Conservation (phyloP, 2,113 vertebrate species). For the Herpetotheres cachinnans region DNA sequence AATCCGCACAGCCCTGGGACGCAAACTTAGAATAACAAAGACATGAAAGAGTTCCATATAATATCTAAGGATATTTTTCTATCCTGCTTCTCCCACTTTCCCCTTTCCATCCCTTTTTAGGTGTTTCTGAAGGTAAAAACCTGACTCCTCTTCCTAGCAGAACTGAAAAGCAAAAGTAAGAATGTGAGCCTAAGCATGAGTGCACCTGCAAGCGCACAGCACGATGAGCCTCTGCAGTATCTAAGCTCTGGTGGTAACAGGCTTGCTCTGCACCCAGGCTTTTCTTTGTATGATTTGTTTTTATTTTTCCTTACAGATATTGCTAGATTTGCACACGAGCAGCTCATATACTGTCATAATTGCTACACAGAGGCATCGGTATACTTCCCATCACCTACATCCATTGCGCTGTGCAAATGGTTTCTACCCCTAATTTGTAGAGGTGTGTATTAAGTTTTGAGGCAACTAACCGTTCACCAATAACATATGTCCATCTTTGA, state of each 20-base stretch:
- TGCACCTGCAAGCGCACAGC: background rate
- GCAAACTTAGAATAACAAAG: background rate
- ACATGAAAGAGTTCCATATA: background rate
- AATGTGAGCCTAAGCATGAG: background rate
- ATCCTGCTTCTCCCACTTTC: background rate
- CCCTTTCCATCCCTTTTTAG: background rate
- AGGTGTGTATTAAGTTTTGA: constrained; percentile 1
- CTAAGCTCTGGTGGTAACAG: background rate
- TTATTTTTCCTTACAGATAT: background rate
- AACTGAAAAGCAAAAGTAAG: background rate
- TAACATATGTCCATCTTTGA: constrained; percentile 21
- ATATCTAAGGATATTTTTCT: background rate
- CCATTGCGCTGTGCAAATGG: constrained; percentile 42
- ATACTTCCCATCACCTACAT: constrained; percentile 43
- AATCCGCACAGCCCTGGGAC: background rate
- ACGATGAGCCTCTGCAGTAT: background rate
- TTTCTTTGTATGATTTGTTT: constrained; percentile 21
- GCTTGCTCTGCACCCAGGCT: background rate
- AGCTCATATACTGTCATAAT: constrained; percentile 14
- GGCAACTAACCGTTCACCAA: background rate
- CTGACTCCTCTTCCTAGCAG: background rate
- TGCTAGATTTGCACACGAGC: constrained; percentile 21
- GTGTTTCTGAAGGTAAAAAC: background rate
- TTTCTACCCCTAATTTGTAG: background rate
- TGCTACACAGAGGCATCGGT: constrained; percentile 23